Base-by-base conservation (phyloP, 2,888 invertebrate species). In the Antheraea yamamai region DNA sequence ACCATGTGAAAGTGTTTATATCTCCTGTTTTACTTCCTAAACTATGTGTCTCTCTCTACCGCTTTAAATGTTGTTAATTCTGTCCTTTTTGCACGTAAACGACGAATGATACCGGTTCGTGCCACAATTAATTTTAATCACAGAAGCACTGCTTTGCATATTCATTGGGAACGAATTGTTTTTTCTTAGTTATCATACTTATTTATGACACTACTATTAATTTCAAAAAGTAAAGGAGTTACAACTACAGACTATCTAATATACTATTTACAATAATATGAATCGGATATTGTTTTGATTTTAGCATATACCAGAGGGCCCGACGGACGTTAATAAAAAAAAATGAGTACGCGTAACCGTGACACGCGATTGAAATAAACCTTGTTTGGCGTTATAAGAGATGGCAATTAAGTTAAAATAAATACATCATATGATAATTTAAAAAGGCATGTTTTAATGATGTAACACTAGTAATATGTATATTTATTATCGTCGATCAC, bases 21-120 rank as follows among this genome's bases (percentile, higher is more conserved):
- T 61, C 61, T 55, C 55, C 55, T 55, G 55, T 55, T 55, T 55
- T 55, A 55, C 55, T 61, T 61, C 61, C 61, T 61, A 61, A 61
- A 61, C 61, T 61, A 61, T 66, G 16, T 30, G 6, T 66, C 64
- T 66, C 30, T 66, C 30, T 66, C 30, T 66, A 66, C 16, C 64
- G 26, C 64, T 30, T 16, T 30, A 66, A 66, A 66, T 16, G 14
- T 66, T n/a, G 61, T 23, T 23, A 23, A 61, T 23, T 23, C 23
- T 30, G 64, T 66, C 64, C 26, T 26, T 30, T 66, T 66, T 64
- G 16, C 64, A 66, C 16, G 64, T 3, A 3, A 30, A 14, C 26
- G 64, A 30, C 30, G 64, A 66, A 66, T 16, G 16, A 66, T 66
- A 66, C 64, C 64, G 64, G 26, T 66, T 30, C 30, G 26, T 26